Conservation (phyloP, 2,797 vertebrate genomes). For the Salarias fasciatus region DNA sequence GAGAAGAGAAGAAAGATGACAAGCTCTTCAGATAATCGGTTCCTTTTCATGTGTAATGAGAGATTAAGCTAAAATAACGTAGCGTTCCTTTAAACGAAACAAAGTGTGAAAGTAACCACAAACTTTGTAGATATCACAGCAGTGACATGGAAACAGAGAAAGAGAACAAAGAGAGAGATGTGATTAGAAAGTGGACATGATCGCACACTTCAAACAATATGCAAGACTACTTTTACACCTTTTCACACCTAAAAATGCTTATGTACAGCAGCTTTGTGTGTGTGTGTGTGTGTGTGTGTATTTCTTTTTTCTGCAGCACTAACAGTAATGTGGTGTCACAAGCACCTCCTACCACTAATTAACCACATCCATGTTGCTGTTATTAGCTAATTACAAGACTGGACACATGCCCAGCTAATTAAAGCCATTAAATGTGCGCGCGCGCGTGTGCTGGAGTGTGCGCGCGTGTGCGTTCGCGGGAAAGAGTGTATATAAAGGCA, state of each 20-base stretch:
- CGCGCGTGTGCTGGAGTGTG: slow-evolving; percentile 28
- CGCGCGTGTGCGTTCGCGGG: slow-evolving; percentile 18
- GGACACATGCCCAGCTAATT: slow-evolving; percentile 98
- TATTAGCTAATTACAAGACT: slow-evolving; percentile 99
- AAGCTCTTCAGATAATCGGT: slow-evolving; percentile 80
- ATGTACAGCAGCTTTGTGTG: neutral
- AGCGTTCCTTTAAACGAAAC: slow-evolving; percentile 85
- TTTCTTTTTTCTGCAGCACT: slow-evolving; percentile 73
- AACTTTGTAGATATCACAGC: slow-evolving; percentile 39
- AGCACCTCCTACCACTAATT: slow-evolving; percentile 94
- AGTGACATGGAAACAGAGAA: slow-evolving; percentile 16
- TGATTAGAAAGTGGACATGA: slow-evolving; percentile 34
- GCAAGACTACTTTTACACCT: neutral
- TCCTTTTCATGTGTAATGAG: slow-evolving; percentile 84
- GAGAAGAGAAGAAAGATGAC: slow-evolving; percentile 73
- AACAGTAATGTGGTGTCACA: slow-evolving; percentile 87
- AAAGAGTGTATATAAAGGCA: slow-evolving; percentile 44
- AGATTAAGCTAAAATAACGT: slow-evolving; percentile 86
- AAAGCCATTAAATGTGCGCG: slow-evolving; percentile 77
- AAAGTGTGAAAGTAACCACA: slow-evolving; percentile 24
- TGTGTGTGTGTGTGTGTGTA: no score
- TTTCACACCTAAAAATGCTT: slow-evolving; percentile 7
- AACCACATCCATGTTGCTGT: slow-evolving; percentile 91
- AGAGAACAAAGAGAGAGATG: slow-evolving; percentile 7
- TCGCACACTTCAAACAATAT: neutral